Evolutionary conservation across 2,797 vertebrate genomes (phyloP).

Genomic region (Dallia pectoralis): DNA sequence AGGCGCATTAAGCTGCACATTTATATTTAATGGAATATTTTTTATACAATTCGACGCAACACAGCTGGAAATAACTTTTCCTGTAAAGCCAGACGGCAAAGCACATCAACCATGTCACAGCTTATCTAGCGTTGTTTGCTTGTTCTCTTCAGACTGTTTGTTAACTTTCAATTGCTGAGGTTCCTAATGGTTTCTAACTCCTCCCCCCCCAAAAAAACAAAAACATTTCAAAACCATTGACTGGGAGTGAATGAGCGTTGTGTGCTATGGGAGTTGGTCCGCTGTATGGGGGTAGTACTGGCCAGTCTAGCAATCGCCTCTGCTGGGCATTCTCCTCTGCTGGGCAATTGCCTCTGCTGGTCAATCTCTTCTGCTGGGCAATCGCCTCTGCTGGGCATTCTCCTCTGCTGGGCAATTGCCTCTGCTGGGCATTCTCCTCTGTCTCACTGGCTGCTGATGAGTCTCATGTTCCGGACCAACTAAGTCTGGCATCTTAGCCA

Average conservation of each 20-base stretch:
- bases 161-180: not conserved
- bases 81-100: not conserved
- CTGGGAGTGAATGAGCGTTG: not conserved
- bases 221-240: not conserved
- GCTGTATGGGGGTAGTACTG: not conserved
- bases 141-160: not conserved
- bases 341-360: not conserved
- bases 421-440: not conserved
- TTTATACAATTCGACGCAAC: not conserved
- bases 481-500: not conserved
- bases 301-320: not conserved
- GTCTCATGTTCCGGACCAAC: not conserved
- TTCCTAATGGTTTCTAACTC: not conserved
- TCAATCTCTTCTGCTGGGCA: not conserved
- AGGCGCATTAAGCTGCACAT: slow-evolving; percentile 16
- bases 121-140: not conserved
- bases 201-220: not conserved
- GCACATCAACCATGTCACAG: not conserved
- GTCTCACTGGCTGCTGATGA: slow-evolving; percentile 14
- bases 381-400: no score
- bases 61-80: not conserved
- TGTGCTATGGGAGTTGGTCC: not conserved
- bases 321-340: no score
- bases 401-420: not conserved
- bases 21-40: slow-evolving; percentile 4